Evolutionary conservation across 1,140 invertebrate genomes (phyloP), one percentile per base, ranked within the genome.

Genomic region (Micrasema minimum): DNA sequence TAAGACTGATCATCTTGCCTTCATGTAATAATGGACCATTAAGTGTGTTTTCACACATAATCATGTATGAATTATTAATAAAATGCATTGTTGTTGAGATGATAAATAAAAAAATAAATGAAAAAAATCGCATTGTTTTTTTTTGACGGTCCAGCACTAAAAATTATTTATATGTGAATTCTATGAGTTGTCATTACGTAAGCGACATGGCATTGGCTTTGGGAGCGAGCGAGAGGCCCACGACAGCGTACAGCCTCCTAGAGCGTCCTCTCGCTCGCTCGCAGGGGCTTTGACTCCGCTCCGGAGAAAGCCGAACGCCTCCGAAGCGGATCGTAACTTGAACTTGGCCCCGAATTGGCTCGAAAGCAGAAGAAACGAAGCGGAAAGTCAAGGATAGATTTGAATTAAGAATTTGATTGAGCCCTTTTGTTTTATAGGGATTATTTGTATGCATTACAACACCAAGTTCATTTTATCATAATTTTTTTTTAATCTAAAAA

Each of bases 261-360:
- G 7, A 7, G 45, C 64, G 18, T 12, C 20, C 45, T 66, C 48
- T 46, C 48, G 0, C 46, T 51, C 46, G 4, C 64, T 12, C 26
- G 26, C 64, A 38, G 46, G 64, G 35, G 64, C 64, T 14, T 64
- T 66, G 64, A 66, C 64, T 51, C 64, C 45, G 41, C 41, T 22
- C 12, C 59, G 59, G 43, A 31, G 43, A 23, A 14, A 23, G 59
- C 41, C 41, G 41, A 64, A 18, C 38, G 11, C 38, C 11, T 23
- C 43, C 66, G 51, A 37, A 45, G 31, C n/a, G 14, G 65, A 31
- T 59, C 38, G 16, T 43, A 35, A 31, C 57, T 65, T 72, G 71
- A 72, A 69, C 71, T 72, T 72, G 71, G 71, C 66, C 71, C 66
- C 66, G 66, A 72, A 72, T 62, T 38, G 20, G 31, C 23, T 9